A percentile compares a stretch with the other conserved stretches of the same genome.
Conservation (phyloP, 2,888 invertebrate species). For the Athalia circularis region DNA sequence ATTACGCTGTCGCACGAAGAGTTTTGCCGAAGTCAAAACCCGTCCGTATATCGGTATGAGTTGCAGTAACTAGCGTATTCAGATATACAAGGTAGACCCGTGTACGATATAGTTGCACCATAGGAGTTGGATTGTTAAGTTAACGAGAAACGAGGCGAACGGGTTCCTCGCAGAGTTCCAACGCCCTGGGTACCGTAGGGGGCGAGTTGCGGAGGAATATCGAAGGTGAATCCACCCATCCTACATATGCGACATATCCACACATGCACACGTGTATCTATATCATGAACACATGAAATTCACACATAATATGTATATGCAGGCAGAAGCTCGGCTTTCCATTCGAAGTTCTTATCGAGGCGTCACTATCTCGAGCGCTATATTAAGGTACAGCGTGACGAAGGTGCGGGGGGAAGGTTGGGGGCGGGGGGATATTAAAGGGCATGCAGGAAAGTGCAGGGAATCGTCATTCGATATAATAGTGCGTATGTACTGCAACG, state of each 20-base stretch:
- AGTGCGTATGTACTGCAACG: too few relatives aligned
- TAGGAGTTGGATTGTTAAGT: constrained; percentile 37
- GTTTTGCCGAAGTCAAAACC: too few relatives aligned
- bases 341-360: constrained; percentile 25
- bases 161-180: not conserved
- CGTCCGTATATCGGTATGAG: not conserved
- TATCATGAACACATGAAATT: too few relatives aligned
- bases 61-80: not conserved
- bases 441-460: not conserved
- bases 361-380: constrained; percentile 21
- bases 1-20: too few relatives aligned
- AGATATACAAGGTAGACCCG: too few relatives aligned
- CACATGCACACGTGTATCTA: not conserved
- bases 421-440: not conserved
- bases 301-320: not conserved
- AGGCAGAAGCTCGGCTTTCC: constrained; percentile 10
- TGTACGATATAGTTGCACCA: not conserved
- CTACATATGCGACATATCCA: not conserved
- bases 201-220: not conserved
- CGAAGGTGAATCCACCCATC: constrained; percentile 1
- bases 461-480: not conserved
- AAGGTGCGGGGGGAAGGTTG: not conserved
- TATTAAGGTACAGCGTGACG: not conserved
- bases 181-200: not conserved
- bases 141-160: constrained; percentile 24